Evolutionary conservation across 2,113 vertebrate genomes (phyloP).

Genomic region (Zonotrichia leucophrys): DNA sequence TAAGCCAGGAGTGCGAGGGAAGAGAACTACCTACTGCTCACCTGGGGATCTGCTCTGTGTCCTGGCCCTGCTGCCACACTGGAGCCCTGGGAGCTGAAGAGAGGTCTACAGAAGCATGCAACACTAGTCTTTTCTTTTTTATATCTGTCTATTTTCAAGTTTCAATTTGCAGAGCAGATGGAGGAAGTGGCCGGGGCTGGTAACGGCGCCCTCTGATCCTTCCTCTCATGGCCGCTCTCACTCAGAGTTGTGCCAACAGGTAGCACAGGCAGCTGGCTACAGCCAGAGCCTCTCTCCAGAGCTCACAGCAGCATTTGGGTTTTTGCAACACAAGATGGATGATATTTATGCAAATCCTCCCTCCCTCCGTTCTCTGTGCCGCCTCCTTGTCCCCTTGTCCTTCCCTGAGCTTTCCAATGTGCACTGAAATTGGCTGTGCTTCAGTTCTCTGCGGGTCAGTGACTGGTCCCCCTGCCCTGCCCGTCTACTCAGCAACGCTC

Average conservation of each 20-base stretch:
- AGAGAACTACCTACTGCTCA: neutral
- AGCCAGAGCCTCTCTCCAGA: neutral
- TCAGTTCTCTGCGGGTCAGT: conserved; percentile 71
- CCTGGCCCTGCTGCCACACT: neutral
- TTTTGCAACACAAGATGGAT: conserved; percentile 44
- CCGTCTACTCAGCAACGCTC: neutral
- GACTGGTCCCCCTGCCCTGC: conserved; percentile 27
- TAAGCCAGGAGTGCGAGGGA: conserved; percentile 43
- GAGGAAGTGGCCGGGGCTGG: conserved; percentile 32
- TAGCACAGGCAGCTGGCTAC: conserved; percentile 39
- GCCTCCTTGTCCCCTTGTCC: neutral
- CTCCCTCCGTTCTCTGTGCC: neutral
- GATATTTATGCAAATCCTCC: conserved; percentile 62
- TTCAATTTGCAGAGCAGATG: conserved; percentile 52
- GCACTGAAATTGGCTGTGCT: conserved; percentile 47
- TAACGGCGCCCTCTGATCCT: neutral
- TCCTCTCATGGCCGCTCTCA: conserved; percentile 45
- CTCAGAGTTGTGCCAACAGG: conserved; percentile 50
- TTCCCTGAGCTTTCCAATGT: conserved; percentile 22
- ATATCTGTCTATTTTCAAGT: neutral
- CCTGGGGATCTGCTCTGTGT: neutral
- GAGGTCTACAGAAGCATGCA: conserved; percentile 37
- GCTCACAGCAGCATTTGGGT: conserved; percentile 31
- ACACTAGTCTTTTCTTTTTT: conserved; percentile 7
- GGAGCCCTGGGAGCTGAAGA: neutral